Evolutionary conservation across 2,888 invertebrate genomes (phyloP), one percentile per base, ranked within the genome.

Genomic region (Leucoptera coffeella): DNA sequence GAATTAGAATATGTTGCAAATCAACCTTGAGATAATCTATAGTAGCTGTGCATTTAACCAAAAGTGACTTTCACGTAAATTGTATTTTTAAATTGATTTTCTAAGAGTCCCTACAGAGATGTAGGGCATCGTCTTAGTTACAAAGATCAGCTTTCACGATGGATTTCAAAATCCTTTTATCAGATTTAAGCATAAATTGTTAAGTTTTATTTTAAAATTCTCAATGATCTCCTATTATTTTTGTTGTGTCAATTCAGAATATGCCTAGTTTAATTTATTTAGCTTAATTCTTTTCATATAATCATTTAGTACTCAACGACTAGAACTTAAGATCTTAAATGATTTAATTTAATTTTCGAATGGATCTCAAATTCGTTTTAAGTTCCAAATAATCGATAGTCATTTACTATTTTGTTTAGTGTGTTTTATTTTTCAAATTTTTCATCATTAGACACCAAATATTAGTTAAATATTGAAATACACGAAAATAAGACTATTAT

Each of bases 351-450:
- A 41, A 37, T 29, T 38, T 33, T 45, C 43, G 39, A 32, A 46
- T 46, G 53, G 67, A 67, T 69, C 67, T 69, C 65, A 61, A 50
- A 47, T 54, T 49, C 52, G 43, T 50, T 50, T 55, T 58, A 49
- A 67, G 55, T 65, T 61, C 64, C 62, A 67, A 67, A 64, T 58
- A 56, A 50, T 46, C 49, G 47, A 51, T 64, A 67, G 67, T 69
- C 62, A 60, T 55, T 49, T 42, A 7, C 17, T 9, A 43, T 38
- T 43, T 45, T 44, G 23, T 43, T 40, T 41, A 34, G 38, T 42
- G 42, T 42, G 30, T 37, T 47, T 46, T 38, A 42, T 42, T 50
- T 43, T 25, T 42, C 39, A 42, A 23, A 23, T 22, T 41, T 46
- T 47, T 37, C 34, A 42, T 38, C 40, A 52, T 53, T 55, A 54